Evolutionary conservation across 2,113 vertebrate species (phyloP).

Genomic region (Paraplagusia blochii): DNA sequence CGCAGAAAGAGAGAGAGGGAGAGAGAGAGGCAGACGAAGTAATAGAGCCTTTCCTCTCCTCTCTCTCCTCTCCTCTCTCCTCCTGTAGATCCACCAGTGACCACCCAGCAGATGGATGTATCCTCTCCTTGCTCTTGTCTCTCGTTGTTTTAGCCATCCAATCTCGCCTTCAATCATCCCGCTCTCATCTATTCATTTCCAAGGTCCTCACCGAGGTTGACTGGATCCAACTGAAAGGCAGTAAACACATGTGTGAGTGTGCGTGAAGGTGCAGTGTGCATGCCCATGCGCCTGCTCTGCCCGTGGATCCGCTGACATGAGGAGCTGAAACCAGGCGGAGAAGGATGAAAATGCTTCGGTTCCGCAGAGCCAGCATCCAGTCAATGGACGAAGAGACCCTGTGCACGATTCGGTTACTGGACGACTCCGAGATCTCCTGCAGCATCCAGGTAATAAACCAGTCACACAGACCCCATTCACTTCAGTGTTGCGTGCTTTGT

Average conservation of each 20-base stretch:
- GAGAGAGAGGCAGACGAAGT: slow-evolving; percentile 31
- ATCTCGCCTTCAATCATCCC: slow-evolving; percentile 32
- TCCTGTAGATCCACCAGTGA: slow-evolving; percentile 42
- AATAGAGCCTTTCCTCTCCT: slow-evolving; percentile 34
- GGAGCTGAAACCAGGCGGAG: slow-evolving; percentile 66
- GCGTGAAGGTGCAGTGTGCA: slow-evolving; percentile 6
- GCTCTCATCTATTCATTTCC: slow-evolving; percentile 26
- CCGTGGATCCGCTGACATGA: slow-evolving; percentile 64
- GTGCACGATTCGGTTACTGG: slow-evolving; percentile 90
- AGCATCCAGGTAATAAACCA: slow-evolving; percentile 83
- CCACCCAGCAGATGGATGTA: slow-evolving; percentile 50
- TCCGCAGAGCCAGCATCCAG: slow-evolving; percentile 90
- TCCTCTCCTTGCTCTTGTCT: slow-evolving; percentile 27
- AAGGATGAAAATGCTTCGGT: slow-evolving; percentile 92
- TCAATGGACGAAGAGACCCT: slow-evolving; percentile 88
- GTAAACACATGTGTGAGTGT: slow-evolving; percentile 16
- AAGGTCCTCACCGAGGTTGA: slow-evolving; percentile 49
- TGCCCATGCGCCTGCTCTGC: slow-evolving; percentile 19
- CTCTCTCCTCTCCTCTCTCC: slow-evolving; percentile 40
- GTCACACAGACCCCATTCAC: slow-evolving; percentile 1
- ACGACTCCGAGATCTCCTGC: slow-evolving; percentile 92
- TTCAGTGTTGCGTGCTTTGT: slow-evolving; percentile 4
- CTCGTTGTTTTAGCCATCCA: slow-evolving; percentile 55
- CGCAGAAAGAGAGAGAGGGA: slow-evolving; percentile 3
- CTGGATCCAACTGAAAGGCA: slow-evolving; percentile 14